A percentile compares a stretch with the other conserved stretches of the same genome.
Conservation (phyloP, 2,113 vertebrate genomes). For the Sardina pilchardus region DNA sequence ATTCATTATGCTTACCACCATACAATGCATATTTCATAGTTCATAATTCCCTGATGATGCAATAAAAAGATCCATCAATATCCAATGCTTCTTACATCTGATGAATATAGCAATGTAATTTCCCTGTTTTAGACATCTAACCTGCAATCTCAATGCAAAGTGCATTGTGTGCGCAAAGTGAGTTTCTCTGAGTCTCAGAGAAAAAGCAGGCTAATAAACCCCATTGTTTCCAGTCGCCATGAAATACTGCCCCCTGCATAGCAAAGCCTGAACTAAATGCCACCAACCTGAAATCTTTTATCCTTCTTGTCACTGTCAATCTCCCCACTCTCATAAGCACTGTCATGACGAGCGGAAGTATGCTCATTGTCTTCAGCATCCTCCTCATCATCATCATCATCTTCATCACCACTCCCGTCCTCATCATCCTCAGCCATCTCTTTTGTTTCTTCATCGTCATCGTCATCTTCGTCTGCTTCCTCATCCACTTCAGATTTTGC, state of each 20-base stretch:
- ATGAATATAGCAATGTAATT: not conserved
- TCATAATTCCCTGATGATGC: not conserved
- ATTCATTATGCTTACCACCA: not conserved
- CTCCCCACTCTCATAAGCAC: conserved; percentile 34
- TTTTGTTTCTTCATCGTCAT: conserved; percentile 21
- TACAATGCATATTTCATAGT: not conserved
- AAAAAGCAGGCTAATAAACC: not conserved
- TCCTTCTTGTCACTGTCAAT: conserved; percentile 43
- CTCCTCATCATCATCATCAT: conserved; percentile 18
- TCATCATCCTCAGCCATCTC: not conserved
- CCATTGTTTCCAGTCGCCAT: not conserved
- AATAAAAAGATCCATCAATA: not conserved
- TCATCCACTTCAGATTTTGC: conserved; percentile 49
- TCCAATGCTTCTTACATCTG: not conserved
- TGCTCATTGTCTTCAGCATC: conserved; percentile 26
- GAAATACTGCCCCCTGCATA: too few species aligned
- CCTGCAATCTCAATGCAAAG: not conserved
- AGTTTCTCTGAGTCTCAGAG: too few species aligned
- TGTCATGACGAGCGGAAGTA: conserved; percentile 39
- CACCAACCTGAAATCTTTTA: conserved; percentile 24
- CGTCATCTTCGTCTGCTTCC: conserved; percentile 37
- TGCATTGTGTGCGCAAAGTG: too few species aligned
- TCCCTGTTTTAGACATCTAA: not conserved
- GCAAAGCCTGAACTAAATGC: not conserved
- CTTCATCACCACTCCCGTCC: conserved; percentile 39